These are phyloP conservation scores for Drosophila nigromelanica DNA, from an alignment of 1,140 invertebrate genomes.

Conservation along the genomic window DNA sequence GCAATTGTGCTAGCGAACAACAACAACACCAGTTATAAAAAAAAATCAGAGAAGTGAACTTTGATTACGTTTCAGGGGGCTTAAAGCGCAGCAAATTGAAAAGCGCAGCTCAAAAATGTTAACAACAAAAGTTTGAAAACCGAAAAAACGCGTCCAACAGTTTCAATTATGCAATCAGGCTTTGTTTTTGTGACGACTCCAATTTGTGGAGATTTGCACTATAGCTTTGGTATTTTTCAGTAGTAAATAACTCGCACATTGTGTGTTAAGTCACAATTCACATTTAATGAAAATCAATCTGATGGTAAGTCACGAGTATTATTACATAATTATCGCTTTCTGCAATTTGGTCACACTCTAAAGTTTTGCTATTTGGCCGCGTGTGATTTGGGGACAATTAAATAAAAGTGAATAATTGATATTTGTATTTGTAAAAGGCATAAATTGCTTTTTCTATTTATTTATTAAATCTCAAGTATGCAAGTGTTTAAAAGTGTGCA, in stretches of 20 bases:
- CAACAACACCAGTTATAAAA: conserved; percentile 26
- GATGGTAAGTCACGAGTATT: not conserved
- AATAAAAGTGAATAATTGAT: not conserved
- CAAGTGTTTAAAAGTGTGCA: not conserved
- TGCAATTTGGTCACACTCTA: not conserved
- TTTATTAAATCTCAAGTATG: not conserved
- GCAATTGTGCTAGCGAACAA: conserved; percentile 61
- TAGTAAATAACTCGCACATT: not conserved
- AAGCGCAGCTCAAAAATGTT: conserved; percentile 1
- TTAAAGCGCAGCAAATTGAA: conserved; percentile 25
- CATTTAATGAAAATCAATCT: not conserved
- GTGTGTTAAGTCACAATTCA: not conserved
- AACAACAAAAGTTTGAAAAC: not conserved
- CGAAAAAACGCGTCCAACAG: not conserved
- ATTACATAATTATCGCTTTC: too few species aligned
- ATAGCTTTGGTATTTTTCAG: not conserved
- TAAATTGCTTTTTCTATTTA: not conserved
- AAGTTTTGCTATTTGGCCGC: not conserved
- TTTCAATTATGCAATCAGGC: conserved; percentile 9
- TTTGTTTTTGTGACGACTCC: not conserved
- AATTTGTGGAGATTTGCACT: not conserved
- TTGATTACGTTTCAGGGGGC: conserved; percentile 32
- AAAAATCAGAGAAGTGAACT: conserved; percentile 35
- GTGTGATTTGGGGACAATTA: not conserved
- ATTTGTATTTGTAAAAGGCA: not conserved